Evolutionary conservation across 2,113 vertebrate genomes (phyloP).

Genomic region (human (Homo sapiens)): DNA sequence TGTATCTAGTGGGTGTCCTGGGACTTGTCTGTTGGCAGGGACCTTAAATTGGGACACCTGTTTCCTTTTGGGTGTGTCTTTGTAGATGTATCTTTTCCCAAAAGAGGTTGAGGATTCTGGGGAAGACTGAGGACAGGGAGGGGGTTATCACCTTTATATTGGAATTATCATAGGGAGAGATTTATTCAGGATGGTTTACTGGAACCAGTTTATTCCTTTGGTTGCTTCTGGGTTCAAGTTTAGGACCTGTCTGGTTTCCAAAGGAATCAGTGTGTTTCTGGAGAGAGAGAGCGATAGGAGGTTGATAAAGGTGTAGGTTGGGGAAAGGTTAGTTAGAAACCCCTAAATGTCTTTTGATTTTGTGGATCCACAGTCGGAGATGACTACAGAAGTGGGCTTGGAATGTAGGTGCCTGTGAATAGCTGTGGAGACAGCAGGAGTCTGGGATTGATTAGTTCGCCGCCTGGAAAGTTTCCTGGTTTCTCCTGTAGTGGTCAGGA

Average conservation of each 20-base stretch:
- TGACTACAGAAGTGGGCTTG: background rate
- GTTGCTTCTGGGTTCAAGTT: background rate
- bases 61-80: background rate
- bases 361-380: background rate
- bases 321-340: background rate
- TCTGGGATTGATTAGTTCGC: background rate
- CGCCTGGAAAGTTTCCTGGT: background rate
- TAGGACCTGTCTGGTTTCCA: background rate
- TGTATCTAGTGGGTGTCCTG: background rate
- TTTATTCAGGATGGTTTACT: background rate
- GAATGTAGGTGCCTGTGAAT: background rate
- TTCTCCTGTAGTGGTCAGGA: background rate
- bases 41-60: background rate
- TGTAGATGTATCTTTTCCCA: background rate
- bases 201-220: background rate
- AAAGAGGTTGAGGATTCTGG: background rate
- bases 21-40: background rate
- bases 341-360: background rate
- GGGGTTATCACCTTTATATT: background rate
- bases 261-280: background rate
- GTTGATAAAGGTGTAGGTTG: background rate
- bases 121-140: background rate
- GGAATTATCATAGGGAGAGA: background rate
- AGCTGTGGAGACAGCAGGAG: background rate
- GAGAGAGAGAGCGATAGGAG: background rate